These are phyloP conservation scores for Muschampia plurimacula DNA, from an alignment of 2,888 invertebrate genomes.

Conservation along the genomic window DNA sequence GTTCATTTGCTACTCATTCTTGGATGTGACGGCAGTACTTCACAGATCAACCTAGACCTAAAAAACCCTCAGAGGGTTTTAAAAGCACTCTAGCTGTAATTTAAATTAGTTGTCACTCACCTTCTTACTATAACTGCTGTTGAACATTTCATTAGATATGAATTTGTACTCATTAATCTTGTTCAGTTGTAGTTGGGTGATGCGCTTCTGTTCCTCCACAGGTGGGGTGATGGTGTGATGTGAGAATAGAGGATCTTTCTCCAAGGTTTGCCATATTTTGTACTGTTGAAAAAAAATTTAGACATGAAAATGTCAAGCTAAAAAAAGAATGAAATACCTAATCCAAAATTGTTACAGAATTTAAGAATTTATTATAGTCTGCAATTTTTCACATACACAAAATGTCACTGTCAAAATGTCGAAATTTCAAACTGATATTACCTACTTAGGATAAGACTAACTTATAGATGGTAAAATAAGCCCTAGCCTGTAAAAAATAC, in stretches of 20 bases:
- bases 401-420: no score
- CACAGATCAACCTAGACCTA: no score
- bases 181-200: conserved; percentile 89
- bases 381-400: no score
- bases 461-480: no score
- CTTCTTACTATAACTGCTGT: conserved; percentile 87
- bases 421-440: no score
- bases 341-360: neutral
- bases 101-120: conserved; percentile 63
- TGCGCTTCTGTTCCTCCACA: conserved; percentile 90
- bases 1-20: no score
- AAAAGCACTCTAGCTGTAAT: neutral
- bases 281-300: conserved; percentile 83
- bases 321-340: no score
- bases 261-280: conserved; percentile 91
- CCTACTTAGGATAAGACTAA: no score
- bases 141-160: conserved; percentile 86
- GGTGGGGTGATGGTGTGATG: conserved; percentile 86
- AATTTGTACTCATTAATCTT: conserved; percentile 88
- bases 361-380: neutral
- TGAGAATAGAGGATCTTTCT: conserved; percentile 92
- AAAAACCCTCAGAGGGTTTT: no score
- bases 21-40: no score
- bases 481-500: no score
- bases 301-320: neutral